Evolutionary conservation across 2,797 vertebrate genomes (phyloP), one percentile per base, ranked within the genome.

Genomic region (Leptodactylus fallax): DNA sequence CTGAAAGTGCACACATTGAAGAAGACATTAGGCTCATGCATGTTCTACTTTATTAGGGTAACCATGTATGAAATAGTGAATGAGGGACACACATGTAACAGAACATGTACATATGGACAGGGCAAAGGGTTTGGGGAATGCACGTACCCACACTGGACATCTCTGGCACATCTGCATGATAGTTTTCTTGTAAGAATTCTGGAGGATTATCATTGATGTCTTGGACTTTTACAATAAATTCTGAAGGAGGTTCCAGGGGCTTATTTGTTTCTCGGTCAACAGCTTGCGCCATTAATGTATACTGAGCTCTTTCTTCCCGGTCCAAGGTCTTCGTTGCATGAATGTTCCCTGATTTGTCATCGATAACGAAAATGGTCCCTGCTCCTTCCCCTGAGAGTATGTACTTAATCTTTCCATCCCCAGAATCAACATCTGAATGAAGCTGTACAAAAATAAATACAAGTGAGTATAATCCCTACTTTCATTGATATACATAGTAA

Each of bases 141-240:
- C 91, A 97, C 98, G 92, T 90, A 99, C 98, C 98, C 65, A 99
- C 98, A 72, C 98, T 99, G 91, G 98, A 99, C 96, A 98, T 98
- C 95, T 99, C 98, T 0, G 98, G 97, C 91, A 99, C 98, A 77
- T 96, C 96, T 90, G 97, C 98, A 0, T 98, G 97, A 91, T 99
- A 99, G 55, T 97, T 98, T 79, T 98, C 98, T 0, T 98, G 97
- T 9, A 99, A 95, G 89, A 99, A 99, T 93, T 98, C 97, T 0
- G 98, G 98, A 0, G 98, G 98, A 92, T 99, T 99, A 93, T 99
- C 98, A 47, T 99, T 99, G 93, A 99, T 99, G 93, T 99, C 98
- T 92, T 99, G 98, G 90, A 99, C 98, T 93, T 99, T 99, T 85
- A 99, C 98, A 6, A 99, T 99, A 92, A 99, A 99, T 93, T 99